Percentiles rank a stretch among this genome's conserved stretches.
Evolutionary conservation across 2,797 vertebrate species (phyloP).

Genomic region (Enteromius trimaculatus): DNA sequence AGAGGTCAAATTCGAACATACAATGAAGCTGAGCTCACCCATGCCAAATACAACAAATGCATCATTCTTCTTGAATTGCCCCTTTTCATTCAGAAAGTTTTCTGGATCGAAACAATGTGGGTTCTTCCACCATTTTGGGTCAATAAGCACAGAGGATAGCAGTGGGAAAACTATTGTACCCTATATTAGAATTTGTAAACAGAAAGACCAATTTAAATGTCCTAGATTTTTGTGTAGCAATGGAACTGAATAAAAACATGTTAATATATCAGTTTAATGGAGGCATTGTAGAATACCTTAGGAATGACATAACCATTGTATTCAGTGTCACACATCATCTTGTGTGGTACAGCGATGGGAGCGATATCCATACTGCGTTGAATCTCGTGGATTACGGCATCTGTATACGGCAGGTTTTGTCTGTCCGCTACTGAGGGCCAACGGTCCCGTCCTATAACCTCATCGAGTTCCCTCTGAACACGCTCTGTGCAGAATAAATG

Average conservation of each 20-base stretch:
- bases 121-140: slow-evolving; percentile 67
- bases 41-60: slow-evolving; percentile 72
- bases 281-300: slow-evolving; percentile 52
- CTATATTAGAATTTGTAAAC: slow-evolving; percentile 37
- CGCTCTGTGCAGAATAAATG: slow-evolving; percentile 33
- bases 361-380: slow-evolving; percentile 61
- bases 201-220: not conserved
- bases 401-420: slow-evolving; percentile 67
- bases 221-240: not conserved
- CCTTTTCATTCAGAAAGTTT: slow-evolving; percentile 72
- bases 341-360: slow-evolving; percentile 62
- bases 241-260: not conserved
- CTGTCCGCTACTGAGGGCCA: slow-evolving; percentile 59
- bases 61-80: slow-evolving; percentile 71
- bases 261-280: not conserved
- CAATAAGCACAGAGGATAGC: slow-evolving; percentile 63
- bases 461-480: slow-evolving; percentile 64
- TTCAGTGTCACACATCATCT: slow-evolving; percentile 55
- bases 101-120: slow-evolving; percentile 71
- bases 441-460: slow-evolving; percentile 59
- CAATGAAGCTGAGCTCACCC: slow-evolving; percentile 58
- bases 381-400: slow-evolving; percentile 68
- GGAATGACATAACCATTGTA: slow-evolving; percentile 62
- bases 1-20: not conserved
- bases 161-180: slow-evolving; percentile 59